Evolutionary conservation across 2,888 invertebrate species (phyloP), one percentile per base, ranked within the genome.

Genomic region (Polymixis lichenea): DNA sequence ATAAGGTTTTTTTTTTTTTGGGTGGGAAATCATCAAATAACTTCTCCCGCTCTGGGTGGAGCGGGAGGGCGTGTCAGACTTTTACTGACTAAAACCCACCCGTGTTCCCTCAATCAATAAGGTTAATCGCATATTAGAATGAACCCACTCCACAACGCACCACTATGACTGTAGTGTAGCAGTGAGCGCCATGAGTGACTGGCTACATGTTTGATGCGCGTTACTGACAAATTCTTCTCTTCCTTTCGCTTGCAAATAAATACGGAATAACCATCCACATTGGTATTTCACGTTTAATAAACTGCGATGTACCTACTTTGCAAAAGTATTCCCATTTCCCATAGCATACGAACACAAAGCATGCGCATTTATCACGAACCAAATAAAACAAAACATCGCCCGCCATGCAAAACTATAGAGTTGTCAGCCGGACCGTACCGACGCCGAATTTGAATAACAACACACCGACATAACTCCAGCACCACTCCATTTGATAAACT

Each of bases 351-450:
- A 78, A 69, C 75, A 80, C 68, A 83, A 83, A 83, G 79, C 83
- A 85, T 72, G 85, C 80, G 75, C 87, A 83, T 87, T 87, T 83
- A 87, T 87, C 87, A 87, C 85, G 86, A 85, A 62, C 55, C n/a
- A 83, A 86, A 85, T 69, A 85, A 81, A 86, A 78, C 76, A 79
- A 87, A 83, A 82, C 80, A 13, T 9, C 25, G 19, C 13, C 51
- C 76, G 75, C 67, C 67, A 66, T 72, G 65, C 73, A 64, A 78
- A 84, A 70, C 87, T 87, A 87, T 87, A 83, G 87, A 87, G 87
- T 83, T 87, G 87, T 87, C 86, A 87, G 85, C 73, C 64, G 61
- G 56, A 25, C 67, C n/a, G 32, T 56, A 67, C 67, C 56, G 56
- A 56, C 56, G 72, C 87, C 77, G 86, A 85, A 87, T 87, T 87